phyloP scores from a whole-genome alignment of 1,140 invertebrate species.

The Danaus melanippus region DNA sequence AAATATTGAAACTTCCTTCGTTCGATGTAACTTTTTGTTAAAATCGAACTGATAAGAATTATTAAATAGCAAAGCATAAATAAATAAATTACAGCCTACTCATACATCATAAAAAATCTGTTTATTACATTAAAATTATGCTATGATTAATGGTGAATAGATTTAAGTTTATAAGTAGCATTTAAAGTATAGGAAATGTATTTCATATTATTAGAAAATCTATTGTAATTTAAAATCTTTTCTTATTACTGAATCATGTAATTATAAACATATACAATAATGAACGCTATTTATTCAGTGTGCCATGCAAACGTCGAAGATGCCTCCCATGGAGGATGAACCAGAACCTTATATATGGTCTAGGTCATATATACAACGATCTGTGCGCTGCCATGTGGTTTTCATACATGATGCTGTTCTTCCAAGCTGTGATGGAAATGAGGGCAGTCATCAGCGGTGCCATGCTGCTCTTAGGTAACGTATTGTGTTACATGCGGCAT shows the following conservation, averaged over 20 bases:
- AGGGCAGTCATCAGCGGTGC: constrained; percentile 82
- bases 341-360: constrained; percentile 79
- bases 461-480: constrained; percentile 80
- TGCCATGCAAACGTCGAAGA: constrained; percentile 33
- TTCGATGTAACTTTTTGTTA: neutral
- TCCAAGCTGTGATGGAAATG: constrained; percentile 85
- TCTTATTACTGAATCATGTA: too few relatives aligned
- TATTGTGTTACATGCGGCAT: constrained; percentile 16
- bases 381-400: constrained; percentile 95
- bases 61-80: too few relatives aligned
- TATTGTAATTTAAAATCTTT: too few relatives aligned
- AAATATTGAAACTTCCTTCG: constrained; percentile 32
- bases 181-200: too few relatives aligned
- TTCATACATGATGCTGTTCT: constrained; percentile 90
- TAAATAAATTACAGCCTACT: constrained; percentile 1
- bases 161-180: too few relatives aligned
- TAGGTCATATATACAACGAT: constrained; percentile 94
- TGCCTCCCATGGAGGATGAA: constrained; percentile 40
- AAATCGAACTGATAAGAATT: too few relatives aligned
- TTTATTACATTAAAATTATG: neutral
- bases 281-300: constrained; percentile 22
- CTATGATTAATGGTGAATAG: too few relatives aligned
- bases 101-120: neutral
- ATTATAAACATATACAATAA: too few relatives aligned
- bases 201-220: too few relatives aligned